Conservation (phyloP, 2,797 vertebrate genomes). For the Enteromius paludinosus region DNA sequence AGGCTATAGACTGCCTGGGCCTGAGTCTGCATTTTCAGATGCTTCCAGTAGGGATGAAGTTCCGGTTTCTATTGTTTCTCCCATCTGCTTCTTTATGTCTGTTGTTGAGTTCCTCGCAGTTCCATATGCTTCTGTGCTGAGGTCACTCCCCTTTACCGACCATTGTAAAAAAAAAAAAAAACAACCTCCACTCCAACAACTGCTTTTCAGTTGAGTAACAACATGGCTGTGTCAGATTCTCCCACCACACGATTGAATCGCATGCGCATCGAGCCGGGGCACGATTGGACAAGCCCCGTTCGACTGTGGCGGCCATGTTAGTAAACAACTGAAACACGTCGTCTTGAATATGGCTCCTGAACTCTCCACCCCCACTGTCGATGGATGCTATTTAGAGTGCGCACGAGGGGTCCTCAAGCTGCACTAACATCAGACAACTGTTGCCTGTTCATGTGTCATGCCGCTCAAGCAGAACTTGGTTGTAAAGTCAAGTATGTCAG, state of each 20-base stretch:
- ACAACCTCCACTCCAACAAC: conserved; percentile 54
- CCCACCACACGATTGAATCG: conserved; percentile 38
- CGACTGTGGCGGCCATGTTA: conserved; percentile 53
- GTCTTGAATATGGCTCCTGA: conserved; percentile 62
- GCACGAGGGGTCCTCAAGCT: conserved; percentile 42
- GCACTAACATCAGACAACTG: conserved; percentile 55
- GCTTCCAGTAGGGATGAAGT: conserved; percentile 42
- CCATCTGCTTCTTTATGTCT: conserved; percentile 78
- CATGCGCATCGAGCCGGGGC: conserved; percentile 63
- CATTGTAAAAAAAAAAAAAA: conserved; percentile 53
- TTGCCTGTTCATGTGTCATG: conserved; percentile 60
- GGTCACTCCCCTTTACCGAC: conserved; percentile 66
- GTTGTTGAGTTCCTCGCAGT: conserved; percentile 70
- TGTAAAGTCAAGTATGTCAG: conserved; percentile 25
- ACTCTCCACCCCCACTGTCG: conserved; percentile 53
- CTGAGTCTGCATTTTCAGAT: conserved; percentile 8
- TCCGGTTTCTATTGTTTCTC: conserved; percentile 59
- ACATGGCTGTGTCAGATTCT: conserved; percentile 58
- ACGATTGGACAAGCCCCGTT: conserved; percentile 68
- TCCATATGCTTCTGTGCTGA: conserved; percentile 74
- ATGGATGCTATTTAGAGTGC: conserved; percentile 41
- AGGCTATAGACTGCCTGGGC: background rate
- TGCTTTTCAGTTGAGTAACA: conserved; percentile 67
- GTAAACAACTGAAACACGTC: conserved; percentile 66
- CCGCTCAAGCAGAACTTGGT: conserved; percentile 36